Conservation (phyloP, 2,888 invertebrate genomes). For the Tachystola acroxantha region DNA sequence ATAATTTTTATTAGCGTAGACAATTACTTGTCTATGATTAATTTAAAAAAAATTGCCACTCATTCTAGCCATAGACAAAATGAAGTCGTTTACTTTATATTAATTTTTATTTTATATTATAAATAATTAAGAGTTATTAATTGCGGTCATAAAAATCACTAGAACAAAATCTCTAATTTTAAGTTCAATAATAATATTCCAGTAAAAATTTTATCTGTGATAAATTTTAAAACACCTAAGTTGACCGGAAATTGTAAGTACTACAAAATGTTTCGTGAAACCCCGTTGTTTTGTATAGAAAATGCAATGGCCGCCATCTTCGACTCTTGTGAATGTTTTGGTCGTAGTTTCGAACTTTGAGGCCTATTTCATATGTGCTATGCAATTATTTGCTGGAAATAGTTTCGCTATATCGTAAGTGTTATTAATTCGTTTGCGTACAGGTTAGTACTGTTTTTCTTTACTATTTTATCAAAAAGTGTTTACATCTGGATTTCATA, state of each 20-base stretch:
- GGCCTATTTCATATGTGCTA: constrained; percentile 63
- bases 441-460: constrained; percentile 59
- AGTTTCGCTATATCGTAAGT: constrained; percentile 59
- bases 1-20: too few species aligned
- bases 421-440: constrained; percentile 46
- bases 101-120: too few species aligned
- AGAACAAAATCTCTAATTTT: too few species aligned
- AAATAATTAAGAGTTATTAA: too few species aligned
- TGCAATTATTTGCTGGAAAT: constrained; percentile 66
- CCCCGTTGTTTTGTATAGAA: constrained; percentile 86
- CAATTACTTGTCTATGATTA: too few species aligned
- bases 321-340: constrained; percentile 90
- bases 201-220: too few species aligned
- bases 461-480: constrained; percentile 73
- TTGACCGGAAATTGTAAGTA: constrained; percentile 58
- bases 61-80: constrained; percentile 26
- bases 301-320: constrained; percentile 92
- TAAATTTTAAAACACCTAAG: not conserved
- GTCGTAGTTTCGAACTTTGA: constrained; percentile 75
- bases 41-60: too few species aligned
- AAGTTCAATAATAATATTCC: too few species aligned
- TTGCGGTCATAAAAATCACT: too few species aligned
- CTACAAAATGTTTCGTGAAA: constrained; percentile 68
- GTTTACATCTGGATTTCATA: constrained; percentile 87
- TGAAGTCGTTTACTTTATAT: too few species aligned